Conservation (phyloP, 2,113 vertebrate species). For the Salvelinus sp. region DNA sequence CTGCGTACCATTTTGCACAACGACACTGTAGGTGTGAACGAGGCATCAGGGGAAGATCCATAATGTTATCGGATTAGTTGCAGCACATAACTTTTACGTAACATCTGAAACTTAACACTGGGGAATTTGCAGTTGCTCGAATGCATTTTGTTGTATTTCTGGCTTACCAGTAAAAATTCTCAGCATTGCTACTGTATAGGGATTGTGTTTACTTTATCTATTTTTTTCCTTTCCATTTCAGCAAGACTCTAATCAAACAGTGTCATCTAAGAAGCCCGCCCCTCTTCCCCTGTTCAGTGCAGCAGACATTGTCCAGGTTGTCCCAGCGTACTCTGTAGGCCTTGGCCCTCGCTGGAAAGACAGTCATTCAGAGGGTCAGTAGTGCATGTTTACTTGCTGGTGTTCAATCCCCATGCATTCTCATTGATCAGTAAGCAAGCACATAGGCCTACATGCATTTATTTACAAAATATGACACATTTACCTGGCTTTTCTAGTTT, state of each 20-base stretch:
- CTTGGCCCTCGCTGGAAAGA: slow-evolving; percentile 45
- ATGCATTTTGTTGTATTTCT: not conserved
- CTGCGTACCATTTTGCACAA: too few relatives aligned
- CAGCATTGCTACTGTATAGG: not conserved
- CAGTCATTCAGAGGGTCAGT: slow-evolving; percentile 38
- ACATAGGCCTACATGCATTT: not conserved
- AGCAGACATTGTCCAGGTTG: slow-evolving; percentile 71
- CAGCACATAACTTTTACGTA: not conserved
- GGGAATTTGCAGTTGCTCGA: not conserved
- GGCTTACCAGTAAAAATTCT: too few relatives aligned
- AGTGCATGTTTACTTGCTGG: not conserved
- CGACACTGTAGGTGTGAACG: too few relatives aligned
- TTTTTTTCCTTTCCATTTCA: not conserved
- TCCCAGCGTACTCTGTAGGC: slow-evolving; percentile 46
- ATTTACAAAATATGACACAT: not conserved
- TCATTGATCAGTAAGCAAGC: not conserved
- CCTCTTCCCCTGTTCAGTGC: slow-evolving; percentile 66
- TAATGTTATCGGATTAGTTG: not conserved
- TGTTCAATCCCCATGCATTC: not conserved
- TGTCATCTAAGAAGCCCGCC: slow-evolving; percentile 54
- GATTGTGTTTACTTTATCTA: not conserved
- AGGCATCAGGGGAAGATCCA: not conserved
- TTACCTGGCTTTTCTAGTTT: not conserved
- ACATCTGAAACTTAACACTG: not conserved
- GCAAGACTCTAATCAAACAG: slow-evolving; percentile 55